Percentiles rank a stretch among this genome's conserved stretches.
Evolutionary conservation across 1,140 invertebrate genomes (phyloP).

Genomic region (Helicoverpa armigera): DNA sequence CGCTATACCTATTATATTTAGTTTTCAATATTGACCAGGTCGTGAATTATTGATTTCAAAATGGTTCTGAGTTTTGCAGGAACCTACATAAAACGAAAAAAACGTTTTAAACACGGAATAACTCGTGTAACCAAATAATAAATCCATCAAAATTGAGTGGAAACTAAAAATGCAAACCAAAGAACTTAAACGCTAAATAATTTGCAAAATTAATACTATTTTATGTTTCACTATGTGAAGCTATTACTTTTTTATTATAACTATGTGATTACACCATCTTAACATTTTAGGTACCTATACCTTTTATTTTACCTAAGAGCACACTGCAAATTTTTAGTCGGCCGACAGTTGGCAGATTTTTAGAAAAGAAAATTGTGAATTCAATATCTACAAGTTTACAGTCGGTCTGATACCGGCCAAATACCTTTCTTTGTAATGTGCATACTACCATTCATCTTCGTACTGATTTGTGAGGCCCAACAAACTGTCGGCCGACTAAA

Average conservation of each 20-base stretch:
- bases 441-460: no score
- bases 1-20: no score
- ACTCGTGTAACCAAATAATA: slow-evolving; percentile 4
- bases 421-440: no score
- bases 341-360: no score
- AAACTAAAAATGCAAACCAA: not conserved
- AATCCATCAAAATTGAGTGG: not conserved
- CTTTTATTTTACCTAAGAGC: no score
- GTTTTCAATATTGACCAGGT: no score
- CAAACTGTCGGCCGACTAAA: no score
- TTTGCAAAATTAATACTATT: slow-evolving; percentile 6
- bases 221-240: not conserved
- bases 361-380: no score
- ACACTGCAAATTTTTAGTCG: no score
- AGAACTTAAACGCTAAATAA: not conserved
- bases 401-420: no score
- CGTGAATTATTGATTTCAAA: not conserved
- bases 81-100: not conserved
- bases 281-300: not conserved
- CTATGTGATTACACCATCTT: not conserved
- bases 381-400: no score
- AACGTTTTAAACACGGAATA: not conserved
- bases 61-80: not conserved
- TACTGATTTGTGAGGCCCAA: no score
- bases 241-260: not conserved